Evolutionary conservation across 2,888 invertebrate species (phyloP), one percentile per base, ranked within the genome.

Genomic region (Lordiphosa fenestrarum): DNA sequence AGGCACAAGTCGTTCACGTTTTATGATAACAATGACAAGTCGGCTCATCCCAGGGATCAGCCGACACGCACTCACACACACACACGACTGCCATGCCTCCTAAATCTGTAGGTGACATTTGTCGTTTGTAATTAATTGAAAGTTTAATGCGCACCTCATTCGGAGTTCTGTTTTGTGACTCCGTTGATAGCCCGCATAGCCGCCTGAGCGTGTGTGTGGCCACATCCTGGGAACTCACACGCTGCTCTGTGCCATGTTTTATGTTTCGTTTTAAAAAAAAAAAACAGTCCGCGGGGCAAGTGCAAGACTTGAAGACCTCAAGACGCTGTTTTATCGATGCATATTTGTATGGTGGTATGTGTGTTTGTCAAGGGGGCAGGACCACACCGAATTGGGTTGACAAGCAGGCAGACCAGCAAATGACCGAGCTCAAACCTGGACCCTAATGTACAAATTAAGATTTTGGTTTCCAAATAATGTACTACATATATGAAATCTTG

Each of bases 181-280:
- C 62, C 44, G 63, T 53, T 53, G 67, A 72, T 73, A 77, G 54
- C 76, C 71, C 71, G 73, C 66, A 72, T 61, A 23, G 30, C 10
- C 4, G n/a, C 15, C 15, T 1, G 15, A 1, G 5, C 9, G 53
- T 40, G 66, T 52, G 69, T 73, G 73, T 73, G 73, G 59, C 52
- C 55, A 47, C 30, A 36, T 54, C 49, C 48, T 39, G 37, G 30
- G 19, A 21, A 68, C 50, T 44, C 49, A 53, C 53, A 51, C 46
- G 42, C 41, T 55, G 50, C 36, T 40, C 64, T 69, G 66, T 56
- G 60, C 69, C 59, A 73, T 54, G 71, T 68, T 68, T 47, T 53
- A 70, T 66, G 69, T 53, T 54, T 57, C 39, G 12, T 21, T 15
- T 15, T 6, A 15, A 15, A 15, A 15, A 15, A 15, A 15, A 15